Evolutionary conservation across 2,888 invertebrate species (phyloP), one percentile per base, ranked within the genome.

Genomic region (Dichetophora obliterata): DNA sequence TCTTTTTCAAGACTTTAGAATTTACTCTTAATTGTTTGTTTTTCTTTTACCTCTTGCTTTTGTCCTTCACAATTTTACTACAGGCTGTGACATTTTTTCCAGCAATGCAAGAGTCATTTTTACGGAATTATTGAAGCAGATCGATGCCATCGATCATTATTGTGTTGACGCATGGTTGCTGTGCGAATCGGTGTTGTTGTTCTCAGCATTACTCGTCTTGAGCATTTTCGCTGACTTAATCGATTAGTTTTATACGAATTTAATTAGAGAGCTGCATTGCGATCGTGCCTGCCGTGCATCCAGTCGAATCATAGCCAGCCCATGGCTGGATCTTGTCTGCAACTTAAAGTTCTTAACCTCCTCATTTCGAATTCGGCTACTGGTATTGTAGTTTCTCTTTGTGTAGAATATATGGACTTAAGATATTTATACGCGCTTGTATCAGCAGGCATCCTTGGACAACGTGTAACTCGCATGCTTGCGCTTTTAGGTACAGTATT

Each of bases 241-340:
- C 81, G 80, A 82, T 82, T 82, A 82, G 81, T 82, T 82, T 81
- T 82, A 82, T 82, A 81, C 82, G 82, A 82, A 81, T 82, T 82
- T 82, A 82, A 82, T 82, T 82, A 82, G 81, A 79, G 80, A 80
- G 77, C 76, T 61, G 79, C 81, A 82, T 80, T 77, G 79, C 78
- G 75, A 78, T 74, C 82, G 79, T 79, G 80, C 79, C 78, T 79
- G 75, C 69, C 0, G 48, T 31, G 69, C 75, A 37, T 69, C n/a
- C 72, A 63, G 22, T 65, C 54, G 6, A 54, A 48, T 75, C 37
- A 59, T 34, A 31, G 14, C 34, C 71, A 61, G 74, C 75, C 75
- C 75, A 61, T 73, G 70, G 50, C 54, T 76, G 70, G 74, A 22
- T 50, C n/a, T 34, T 65, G 74, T 74, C 74, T 74, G 63, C 48